These are phyloP conservation scores for Timema podura DNA, from an alignment of 2,888 invertebrate genomes.

Conservation along the genomic window DNA sequence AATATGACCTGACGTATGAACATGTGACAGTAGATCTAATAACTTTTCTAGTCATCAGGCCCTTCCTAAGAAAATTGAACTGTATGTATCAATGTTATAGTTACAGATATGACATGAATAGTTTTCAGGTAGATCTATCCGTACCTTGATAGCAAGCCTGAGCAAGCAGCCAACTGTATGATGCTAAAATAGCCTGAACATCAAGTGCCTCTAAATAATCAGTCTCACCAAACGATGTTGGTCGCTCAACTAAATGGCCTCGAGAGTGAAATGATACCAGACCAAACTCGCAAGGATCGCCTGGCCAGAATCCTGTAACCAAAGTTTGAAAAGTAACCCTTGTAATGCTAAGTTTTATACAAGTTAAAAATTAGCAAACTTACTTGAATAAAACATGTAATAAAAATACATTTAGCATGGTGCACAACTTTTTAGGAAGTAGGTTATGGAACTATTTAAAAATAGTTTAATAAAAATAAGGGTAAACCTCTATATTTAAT, in stretches of 20 bases:
- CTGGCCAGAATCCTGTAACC: constrained; percentile 76
- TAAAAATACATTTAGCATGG: not conserved
- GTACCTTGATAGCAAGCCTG: constrained; percentile 74
- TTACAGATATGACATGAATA: too few relatives aligned
- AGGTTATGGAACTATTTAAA: too few relatives aligned
- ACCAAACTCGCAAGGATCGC: constrained; percentile 72
- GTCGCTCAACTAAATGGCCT: constrained; percentile 54
- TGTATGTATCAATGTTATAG: too few relatives aligned
- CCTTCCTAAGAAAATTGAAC: too few relatives aligned
- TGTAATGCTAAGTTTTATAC: not conserved
- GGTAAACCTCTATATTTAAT: too few relatives aligned
- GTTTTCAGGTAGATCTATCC: too few relatives aligned
- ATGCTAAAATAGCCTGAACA: constrained; percentile 70
- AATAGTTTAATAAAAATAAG: too few relatives aligned
- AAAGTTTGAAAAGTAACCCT: constrained; percentile 18
- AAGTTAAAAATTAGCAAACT: constrained; percentile 11
- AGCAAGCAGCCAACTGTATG: constrained; percentile 74
- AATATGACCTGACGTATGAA: too few relatives aligned
- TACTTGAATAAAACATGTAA: constrained; percentile 18
- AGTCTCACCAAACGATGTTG: constrained; percentile 49
- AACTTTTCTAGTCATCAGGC: too few relatives aligned
- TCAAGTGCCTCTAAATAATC: constrained; percentile 63
- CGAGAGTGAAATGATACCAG: constrained; percentile 68
- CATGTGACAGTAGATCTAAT: too few relatives aligned
- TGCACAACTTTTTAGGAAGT: too few relatives aligned